Base-by-base conservation (phyloP, 1,140 invertebrate species). In the Paraescarpia echinospica region DNA sequence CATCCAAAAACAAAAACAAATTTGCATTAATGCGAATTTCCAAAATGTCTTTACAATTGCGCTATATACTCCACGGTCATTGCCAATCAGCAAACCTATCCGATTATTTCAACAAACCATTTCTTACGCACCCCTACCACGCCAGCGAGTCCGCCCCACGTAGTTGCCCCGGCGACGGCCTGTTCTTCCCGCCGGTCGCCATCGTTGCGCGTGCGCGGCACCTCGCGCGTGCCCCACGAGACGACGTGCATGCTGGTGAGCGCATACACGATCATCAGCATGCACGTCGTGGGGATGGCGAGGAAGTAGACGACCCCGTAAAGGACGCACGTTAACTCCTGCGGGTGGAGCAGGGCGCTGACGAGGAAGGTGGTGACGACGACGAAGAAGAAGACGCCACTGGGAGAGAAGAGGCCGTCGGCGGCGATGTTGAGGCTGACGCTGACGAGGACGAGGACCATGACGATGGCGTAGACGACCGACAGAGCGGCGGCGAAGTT, bases 271-370 rank as follows among this genome's bases (percentile, higher is more conserved):
- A 98, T 98, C 27, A 99, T 97, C 92, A 99, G 96, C 97, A 99
- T 97, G 95, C 99, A 99, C 98, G 99, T 99, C 93, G 98, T 98
- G 0, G 98, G 98, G 90, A 99, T 98, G 12, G 98, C 98, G 22
- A 99, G 97, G 95, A 98, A 99, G 95, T 99, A 99, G 34, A 99
- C 97, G 6, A 98, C 95, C 31, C 98, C 97, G 93, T 97, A 97
- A 27, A 97, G 95, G 9, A 99, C 95, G 94, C 98, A 98, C 27
- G 94, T 95, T 92, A 98, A 97, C 96, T 99, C 98, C 95, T 95
- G 97, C 0, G 98, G 98, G 96, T 99, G 98, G 33, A 99, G 94
- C 0, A 98, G 94, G 0, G 97, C 98, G 5, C 97, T 97, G 33
- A 98, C 95, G 0, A 98, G 95, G 92, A 98, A 96, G 6, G 94